Percentiles rank a stretch among this genome's conserved stretches.
phyloP scores from a whole-genome alignment of 2,113 vertebrate genomes.

The Oxyruncus cristatus region DNA sequence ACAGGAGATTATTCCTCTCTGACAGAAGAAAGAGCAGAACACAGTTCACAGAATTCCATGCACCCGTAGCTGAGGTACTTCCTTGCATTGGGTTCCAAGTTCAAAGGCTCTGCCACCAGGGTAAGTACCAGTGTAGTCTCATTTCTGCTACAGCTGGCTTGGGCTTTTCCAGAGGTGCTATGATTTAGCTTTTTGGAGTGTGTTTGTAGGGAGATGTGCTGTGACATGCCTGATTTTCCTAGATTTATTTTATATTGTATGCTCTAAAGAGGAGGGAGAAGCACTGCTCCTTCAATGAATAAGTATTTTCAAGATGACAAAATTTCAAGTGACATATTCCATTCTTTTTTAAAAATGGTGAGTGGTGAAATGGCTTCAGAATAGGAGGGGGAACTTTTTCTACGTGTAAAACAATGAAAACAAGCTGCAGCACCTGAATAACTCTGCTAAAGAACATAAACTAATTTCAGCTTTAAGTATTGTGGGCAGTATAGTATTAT shows the following conservation, averaged over 20 bases:
- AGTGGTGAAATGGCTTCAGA: neutral
- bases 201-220: neutral
- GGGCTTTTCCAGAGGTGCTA: neutral
- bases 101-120: constrained; percentile 30
- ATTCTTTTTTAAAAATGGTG: neutral
- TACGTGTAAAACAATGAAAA: neutral
- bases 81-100: neutral
- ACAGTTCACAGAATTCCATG: neutral
- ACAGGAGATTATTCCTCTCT: constrained; percentile 1
- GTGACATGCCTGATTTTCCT: neutral
- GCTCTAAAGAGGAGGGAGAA: neutral
- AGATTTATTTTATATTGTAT: neutral
- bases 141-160: constrained; percentile 27
- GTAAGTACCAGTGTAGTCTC: constrained; percentile 28
- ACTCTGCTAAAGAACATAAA: neutral
- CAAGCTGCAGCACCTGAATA: neutral
- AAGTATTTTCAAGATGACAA: neutral
- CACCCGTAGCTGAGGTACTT: neutral
- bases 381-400: neutral
- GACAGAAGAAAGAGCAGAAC: constrained; percentile 6
- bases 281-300: neutral
- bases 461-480: neutral
- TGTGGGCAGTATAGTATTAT: neutral
- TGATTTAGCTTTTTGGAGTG: neutral
- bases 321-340: neutral